These are phyloP conservation scores for Coranthus polyacanthus DNA, from an alignment of 2,797 vertebrate species.

Conservation along the genomic window DNA sequence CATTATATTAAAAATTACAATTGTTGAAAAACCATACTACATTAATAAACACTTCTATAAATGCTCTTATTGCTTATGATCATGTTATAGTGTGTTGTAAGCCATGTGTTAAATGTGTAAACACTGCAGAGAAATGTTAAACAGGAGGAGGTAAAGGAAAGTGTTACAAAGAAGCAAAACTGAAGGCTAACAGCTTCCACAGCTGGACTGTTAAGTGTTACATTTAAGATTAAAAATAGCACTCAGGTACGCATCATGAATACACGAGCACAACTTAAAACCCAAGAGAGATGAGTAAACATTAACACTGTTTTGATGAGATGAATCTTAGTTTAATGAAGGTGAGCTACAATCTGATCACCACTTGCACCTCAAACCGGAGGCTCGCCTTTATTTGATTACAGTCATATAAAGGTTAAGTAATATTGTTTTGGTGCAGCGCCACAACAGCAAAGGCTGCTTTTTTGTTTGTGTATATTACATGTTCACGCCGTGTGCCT, in stretches of 20 bases:
- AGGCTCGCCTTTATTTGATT: constrained; percentile 66
- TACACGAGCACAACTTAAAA: constrained; percentile 20
- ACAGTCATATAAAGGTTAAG: constrained; percentile 58
- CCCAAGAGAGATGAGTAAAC: constrained; percentile 36
- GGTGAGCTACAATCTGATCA: constrained; percentile 33
- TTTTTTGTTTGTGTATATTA: constrained; percentile 46
- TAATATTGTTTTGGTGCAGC: constrained; percentile 50
- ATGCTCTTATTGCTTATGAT: too few species aligned
- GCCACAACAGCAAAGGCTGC: constrained; percentile 24
- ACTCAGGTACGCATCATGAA: not conserved
- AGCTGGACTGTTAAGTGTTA: not conserved
- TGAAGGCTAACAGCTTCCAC: not conserved
- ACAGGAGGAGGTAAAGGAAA: too few species aligned
- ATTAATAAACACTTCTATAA: too few species aligned
- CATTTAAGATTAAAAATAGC: constrained; percentile 16
- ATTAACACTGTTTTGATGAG: constrained; percentile 39
- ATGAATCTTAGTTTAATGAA: constrained; percentile 53
- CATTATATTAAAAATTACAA: too few species aligned
- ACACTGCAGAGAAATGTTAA: too few species aligned
- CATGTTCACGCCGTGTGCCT: constrained; percentile 27
- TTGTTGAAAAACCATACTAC: too few species aligned
- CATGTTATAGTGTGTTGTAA: too few species aligned
- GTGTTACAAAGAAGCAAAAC: too few species aligned
- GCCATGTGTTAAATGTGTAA: too few species aligned
- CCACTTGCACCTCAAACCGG: constrained; percentile 38